Evolutionary conservation across 2,888 invertebrate genomes (phyloP).

Genomic region (Xestia c-nigrum): DNA sequence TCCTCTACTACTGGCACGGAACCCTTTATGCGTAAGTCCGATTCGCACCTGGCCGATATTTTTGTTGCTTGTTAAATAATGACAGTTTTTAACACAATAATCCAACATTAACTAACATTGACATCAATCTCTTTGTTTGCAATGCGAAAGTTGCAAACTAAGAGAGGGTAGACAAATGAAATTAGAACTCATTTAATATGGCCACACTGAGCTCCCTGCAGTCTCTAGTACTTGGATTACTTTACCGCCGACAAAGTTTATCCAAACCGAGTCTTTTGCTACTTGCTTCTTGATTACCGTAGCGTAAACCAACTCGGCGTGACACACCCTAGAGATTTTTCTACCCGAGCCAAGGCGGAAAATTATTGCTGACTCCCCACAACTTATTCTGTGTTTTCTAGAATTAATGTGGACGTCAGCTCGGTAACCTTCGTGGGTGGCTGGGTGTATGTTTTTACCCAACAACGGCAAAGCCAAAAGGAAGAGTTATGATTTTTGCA

Average conservation of each 20-base stretch:
- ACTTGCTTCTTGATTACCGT: constrained; percentile 65
- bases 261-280: constrained; percentile 68
- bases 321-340: constrained; percentile 68
- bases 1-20: too few relatives aligned
- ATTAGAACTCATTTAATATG: constrained; percentile 56
- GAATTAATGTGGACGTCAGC: constrained; percentile 50
- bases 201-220: constrained; percentile 48
- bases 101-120: not conserved
- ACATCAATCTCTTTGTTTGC: too few relatives aligned
- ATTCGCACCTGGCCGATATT: too few relatives aligned
- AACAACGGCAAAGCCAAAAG: too few relatives aligned
- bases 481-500: too few relatives aligned
- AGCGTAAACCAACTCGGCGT: constrained; percentile 61
- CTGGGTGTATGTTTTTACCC: not conserved
- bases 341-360: constrained; percentile 44
- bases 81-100: not conserved
- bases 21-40: too few relatives aligned
- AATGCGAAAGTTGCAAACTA: too few relatives aligned
- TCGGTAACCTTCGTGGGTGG: not conserved
- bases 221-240: constrained; percentile 67
- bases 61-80: not conserved
- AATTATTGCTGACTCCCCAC: constrained; percentile 60
- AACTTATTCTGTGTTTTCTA: constrained; percentile 55
- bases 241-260: constrained; percentile 68
- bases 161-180: constrained; percentile 45